Evolutionary conservation across 2,797 vertebrate species (phyloP).

Genomic region (Poeciliopsis infans): DNA sequence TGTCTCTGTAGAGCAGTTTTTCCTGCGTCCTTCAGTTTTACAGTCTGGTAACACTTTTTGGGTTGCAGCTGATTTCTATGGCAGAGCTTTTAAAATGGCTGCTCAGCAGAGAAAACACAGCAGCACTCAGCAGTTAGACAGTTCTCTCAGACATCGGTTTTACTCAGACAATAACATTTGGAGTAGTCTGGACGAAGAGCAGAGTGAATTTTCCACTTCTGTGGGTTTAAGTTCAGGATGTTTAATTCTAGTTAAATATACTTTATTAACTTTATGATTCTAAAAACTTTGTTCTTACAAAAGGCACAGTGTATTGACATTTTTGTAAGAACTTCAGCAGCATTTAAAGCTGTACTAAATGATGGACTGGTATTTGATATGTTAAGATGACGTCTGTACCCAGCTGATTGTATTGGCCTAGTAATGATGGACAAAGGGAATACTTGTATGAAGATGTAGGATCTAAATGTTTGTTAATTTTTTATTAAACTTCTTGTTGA

Average conservation of each 20-base stretch:
- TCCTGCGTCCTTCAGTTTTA: background rate
- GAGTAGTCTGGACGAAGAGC: background rate
- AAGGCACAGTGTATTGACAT: background rate
- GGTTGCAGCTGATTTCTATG: background rate
- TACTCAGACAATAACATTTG: background rate
- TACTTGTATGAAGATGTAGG: background rate
- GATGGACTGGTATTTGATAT: background rate
- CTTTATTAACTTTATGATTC: background rate
- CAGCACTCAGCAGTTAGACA: background rate
- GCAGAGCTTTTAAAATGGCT: background rate
- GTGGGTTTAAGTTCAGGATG: background rate
- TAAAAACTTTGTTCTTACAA: background rate
- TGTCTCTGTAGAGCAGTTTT: background rate
- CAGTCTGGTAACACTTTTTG: background rate
- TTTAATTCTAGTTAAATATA: background rate
- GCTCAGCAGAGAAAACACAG: background rate
- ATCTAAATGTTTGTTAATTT: background rate
- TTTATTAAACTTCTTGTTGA: conserved; percentile 1
- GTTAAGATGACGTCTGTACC: conserved; percentile 5
- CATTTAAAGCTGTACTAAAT: conserved; percentile 8
- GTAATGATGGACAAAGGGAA: conserved; percentile 59
- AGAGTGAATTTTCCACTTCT: background rate
- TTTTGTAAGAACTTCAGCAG: conserved; percentile 5
- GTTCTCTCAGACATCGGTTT: background rate
- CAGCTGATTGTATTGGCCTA: conserved; percentile 27